A percentile compares a stretch with the other conserved stretches of the same genome.
These are phyloP conservation scores for Drosophila mimica DNA, from an alignment of 2,888 invertebrate genomes.

Conservation along the genomic window DNA sequence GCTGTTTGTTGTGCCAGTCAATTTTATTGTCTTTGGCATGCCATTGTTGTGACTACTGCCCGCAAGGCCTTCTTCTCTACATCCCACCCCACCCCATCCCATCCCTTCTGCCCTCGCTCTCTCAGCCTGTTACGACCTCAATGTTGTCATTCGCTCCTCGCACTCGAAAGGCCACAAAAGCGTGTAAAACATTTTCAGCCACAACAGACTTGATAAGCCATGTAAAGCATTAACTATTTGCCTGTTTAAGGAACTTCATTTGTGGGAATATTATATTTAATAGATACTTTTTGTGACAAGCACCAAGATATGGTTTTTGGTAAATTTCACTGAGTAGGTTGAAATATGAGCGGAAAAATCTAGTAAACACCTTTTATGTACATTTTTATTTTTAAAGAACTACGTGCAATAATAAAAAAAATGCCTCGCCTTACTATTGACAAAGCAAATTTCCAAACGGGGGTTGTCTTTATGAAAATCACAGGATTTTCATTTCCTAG, in stretches of 20 bases:
- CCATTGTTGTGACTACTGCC: conserved; percentile 52
- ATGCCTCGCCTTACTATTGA: not conserved
- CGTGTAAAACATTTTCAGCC: conserved; percentile 28
- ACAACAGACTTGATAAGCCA: conserved; percentile 15
- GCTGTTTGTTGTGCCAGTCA: conserved; percentile 60
- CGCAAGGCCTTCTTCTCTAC: conserved; percentile 8
- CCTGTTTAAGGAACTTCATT: not conserved
- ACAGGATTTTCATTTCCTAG: too few species aligned
- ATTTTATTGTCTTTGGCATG: conserved; percentile 66
- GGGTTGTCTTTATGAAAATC: not conserved
- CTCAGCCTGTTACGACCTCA: conserved; percentile 13
- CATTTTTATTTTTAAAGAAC: not conserved
- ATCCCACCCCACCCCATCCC: too few species aligned
- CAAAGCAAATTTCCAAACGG: not conserved
- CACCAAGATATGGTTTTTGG: not conserved
- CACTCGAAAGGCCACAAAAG: conserved; percentile 12
- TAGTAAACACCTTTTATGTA: not conserved
- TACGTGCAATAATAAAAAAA: not conserved
- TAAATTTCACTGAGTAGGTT: not conserved
- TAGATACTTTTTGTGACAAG: too few species aligned
- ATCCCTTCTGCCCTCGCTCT: not conserved
- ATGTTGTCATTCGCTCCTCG: conserved; percentile 6
- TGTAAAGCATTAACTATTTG: not conserved
- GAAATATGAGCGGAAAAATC: not conserved
- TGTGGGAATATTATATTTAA: not conserved